These are phyloP conservation scores for Euclidia mi DNA, from an alignment of 2,888 invertebrate species.

Conservation along the genomic window DNA sequence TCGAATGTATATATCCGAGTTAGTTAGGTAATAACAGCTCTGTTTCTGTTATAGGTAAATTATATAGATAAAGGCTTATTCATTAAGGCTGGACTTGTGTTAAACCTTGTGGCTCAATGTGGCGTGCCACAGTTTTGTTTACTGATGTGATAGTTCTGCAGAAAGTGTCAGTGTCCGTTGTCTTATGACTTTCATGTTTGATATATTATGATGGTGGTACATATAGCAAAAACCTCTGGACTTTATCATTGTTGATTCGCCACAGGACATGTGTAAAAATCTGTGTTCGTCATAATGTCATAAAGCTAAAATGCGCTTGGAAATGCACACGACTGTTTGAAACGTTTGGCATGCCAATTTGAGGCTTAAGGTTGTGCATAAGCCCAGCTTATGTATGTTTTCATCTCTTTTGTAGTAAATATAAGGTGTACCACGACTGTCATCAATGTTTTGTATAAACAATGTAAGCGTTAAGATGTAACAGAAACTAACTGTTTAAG, in stretches of 20 bases:
- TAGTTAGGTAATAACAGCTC: not conserved
- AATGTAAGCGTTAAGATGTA: constrained; percentile 17
- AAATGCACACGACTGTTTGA: no score
- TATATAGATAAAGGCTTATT: constrained; percentile 13
- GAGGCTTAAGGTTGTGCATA: not conserved
- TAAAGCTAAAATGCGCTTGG: no score
- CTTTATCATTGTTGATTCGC: no score
- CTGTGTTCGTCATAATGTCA: no score
- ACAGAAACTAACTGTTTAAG: constrained; percentile 34
- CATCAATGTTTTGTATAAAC: constrained; percentile 33
- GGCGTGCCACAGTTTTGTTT: not conserved
- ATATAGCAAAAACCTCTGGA: no score
- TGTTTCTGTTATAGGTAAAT: constrained; percentile 11
- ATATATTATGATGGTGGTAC: no score
- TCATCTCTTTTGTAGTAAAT: constrained; percentile 12
- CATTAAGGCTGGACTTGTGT: not conserved
- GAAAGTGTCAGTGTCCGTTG: no score
- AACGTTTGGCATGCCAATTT: not conserved
- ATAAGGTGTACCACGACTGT: constrained; percentile 21
- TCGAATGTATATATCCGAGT: not conserved
- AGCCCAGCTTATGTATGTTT: constrained; percentile 3
- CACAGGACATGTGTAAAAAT: no score
- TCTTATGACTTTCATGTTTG: no score
- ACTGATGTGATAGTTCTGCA: no score
- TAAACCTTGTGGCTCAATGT: not conserved